Conservation (phyloP, 2,113 vertebrate genomes). For the Embiotoca jacksoni region DNA sequence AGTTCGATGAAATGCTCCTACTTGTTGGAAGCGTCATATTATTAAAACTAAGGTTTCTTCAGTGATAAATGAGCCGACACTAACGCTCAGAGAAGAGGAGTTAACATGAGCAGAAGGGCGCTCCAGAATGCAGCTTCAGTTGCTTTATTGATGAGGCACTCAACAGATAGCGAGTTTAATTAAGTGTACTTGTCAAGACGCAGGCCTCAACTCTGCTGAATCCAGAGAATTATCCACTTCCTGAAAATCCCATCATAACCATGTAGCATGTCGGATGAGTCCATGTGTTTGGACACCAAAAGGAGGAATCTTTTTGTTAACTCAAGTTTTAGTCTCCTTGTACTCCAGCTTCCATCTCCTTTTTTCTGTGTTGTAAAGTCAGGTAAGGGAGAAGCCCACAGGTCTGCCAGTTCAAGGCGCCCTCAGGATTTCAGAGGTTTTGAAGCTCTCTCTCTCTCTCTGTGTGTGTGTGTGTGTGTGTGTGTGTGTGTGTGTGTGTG, state of each 20-base stretch:
- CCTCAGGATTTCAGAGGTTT: too few species aligned
- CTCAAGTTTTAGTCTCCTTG: too few species aligned
- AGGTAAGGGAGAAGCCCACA: too few species aligned
- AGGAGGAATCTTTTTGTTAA: not conserved
- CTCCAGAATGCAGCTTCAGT: conserved; percentile 40
- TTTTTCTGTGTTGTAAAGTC: too few species aligned
- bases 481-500: too few species aligned
- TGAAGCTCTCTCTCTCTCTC: too few species aligned
- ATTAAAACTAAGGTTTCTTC: conserved; percentile 8
- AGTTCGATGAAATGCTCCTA: not conserved
- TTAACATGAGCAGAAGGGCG: conserved; percentile 38
- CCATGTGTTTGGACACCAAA: conserved; percentile 23
- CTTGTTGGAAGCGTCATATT: not conserved
- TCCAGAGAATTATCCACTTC: conserved; percentile 24
- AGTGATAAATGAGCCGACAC: conserved; percentile 19
- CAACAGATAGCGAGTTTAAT: conserved; percentile 70
- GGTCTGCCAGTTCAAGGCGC: too few species aligned
- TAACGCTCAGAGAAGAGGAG: conserved; percentile 36
- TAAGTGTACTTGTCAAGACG: conserved; percentile 67
- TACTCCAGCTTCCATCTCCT: too few species aligned
- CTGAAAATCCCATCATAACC: conserved; percentile 48
- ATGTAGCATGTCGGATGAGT: conserved; percentile 34
- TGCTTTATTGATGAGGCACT: conserved; percentile 63
- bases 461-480: too few species aligned
- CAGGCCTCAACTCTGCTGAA: conserved; percentile 35